Evolutionary conservation across 2,113 vertebrate species (phyloP).

Genomic region (Salvator merianae): DNA sequence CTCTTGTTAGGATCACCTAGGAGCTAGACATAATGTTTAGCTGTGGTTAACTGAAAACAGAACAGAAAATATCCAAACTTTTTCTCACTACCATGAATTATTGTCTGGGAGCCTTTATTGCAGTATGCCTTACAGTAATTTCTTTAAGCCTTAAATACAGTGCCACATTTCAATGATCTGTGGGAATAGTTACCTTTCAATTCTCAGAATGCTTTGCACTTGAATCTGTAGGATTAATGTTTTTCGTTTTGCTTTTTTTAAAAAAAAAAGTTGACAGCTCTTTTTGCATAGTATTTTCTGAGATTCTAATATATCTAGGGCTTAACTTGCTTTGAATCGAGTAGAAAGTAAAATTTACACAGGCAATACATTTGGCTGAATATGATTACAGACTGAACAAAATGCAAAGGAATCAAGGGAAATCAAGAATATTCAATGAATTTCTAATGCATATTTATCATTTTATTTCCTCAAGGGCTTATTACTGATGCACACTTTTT

Average conservation of each 20-base stretch:
- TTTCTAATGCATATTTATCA: conserved; percentile 55
- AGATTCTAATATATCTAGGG: conserved; percentile 30
- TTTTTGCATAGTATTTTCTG: background rate
- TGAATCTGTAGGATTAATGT: conserved; percentile 19
- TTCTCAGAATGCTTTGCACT: conserved; percentile 30
- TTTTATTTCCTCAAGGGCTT: conserved; percentile 58
- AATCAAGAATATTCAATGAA: conserved; percentile 65
- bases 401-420: conserved; percentile 60
- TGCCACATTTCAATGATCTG: conserved; percentile 3
- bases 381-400: conserved; percentile 50
- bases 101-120: conserved; percentile 12
- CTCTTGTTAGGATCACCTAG: background rate
- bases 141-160: conserved; percentile 11
- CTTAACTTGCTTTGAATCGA: conserved; percentile 12
- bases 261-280: conserved; percentile 36
- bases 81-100: conserved; percentile 17
- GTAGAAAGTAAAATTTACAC: conserved; percentile 5
- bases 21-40: background rate
- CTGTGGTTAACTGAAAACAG: background rate
- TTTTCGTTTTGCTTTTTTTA: background rate
- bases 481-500: conserved; percentile 51
- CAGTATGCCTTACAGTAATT: conserved; percentile 5
- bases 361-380: conserved; percentile 36
- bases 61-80: background rate
- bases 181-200: conserved; percentile 19